phyloP scores from a whole-genome alignment of 1,140 invertebrate genomes.

The Trachelipus rathkii region DNA sequence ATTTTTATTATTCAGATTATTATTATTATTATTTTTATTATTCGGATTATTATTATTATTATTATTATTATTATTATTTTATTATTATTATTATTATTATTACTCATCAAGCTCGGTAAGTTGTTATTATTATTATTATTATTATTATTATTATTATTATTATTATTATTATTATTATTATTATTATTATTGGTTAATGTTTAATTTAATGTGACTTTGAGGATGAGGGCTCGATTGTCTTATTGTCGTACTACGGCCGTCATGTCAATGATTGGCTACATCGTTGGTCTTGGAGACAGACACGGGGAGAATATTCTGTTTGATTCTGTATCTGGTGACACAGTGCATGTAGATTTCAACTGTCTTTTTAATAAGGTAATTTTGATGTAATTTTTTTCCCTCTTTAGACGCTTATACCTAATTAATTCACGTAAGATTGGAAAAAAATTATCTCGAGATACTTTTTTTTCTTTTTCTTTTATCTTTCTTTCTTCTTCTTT shows the following conservation, averaged over 20 bases:
- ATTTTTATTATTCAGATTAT: too few relatives aligned
- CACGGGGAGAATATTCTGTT: conserved; percentile 97
- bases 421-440: neutral
- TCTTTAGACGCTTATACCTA: conserved; percentile 1
- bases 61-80: conserved; percentile 20
- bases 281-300: conserved; percentile 92
- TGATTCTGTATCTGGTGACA: conserved; percentile 84
- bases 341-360: conserved; percentile 97
- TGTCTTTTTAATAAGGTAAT: conserved; percentile 86
- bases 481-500: too few relatives aligned
- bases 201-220: conserved; percentile 45
- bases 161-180: too few relatives aligned
- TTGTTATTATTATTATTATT: too few relatives aligned
- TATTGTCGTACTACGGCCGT: conserved; percentile 90
- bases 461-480: too few relatives aligned
- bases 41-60: neutral
- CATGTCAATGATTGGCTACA: conserved; percentile 97
- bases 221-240: conserved; percentile 75
- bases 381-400: neutral
- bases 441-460: too few relatives aligned
- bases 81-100: neutral
- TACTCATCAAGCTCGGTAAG: too few relatives aligned
- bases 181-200: too few relatives aligned
- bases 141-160: too few relatives aligned
- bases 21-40: conserved; percentile 19